A percentile compares a stretch with the other conserved stretches of the same genome.
These are phyloP conservation scores for Drosophila teissieri DNA, from an alignment of 1,140 invertebrate species.

Conservation along the genomic window DNA sequence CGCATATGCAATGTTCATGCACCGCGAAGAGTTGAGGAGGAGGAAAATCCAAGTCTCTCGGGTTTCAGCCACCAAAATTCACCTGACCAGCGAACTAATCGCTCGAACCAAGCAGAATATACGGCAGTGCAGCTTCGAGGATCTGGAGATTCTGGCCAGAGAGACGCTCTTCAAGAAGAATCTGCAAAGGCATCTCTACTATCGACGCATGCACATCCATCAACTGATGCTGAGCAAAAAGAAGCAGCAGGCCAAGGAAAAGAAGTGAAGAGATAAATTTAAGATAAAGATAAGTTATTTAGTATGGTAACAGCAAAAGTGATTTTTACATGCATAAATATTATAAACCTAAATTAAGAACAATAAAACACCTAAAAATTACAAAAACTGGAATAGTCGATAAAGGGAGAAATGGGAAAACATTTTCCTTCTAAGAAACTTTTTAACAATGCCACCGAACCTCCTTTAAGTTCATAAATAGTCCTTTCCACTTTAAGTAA, in stretches of 20 bases:
- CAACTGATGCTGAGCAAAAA: slow-evolving; percentile 42
- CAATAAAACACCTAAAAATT: neutral
- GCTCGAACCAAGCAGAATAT: slow-evolving; percentile 65
- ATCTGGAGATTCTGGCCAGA: slow-evolving; percentile 65
- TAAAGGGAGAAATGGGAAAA: too few species aligned
- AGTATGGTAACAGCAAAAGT: slow-evolving; percentile 35
- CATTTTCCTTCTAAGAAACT: too few species aligned
- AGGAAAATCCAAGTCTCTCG: slow-evolving; percentile 35
- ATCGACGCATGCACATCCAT: slow-evolving; percentile 57
- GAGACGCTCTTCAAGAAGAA: slow-evolving; percentile 68
- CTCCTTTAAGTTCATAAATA: neutral
- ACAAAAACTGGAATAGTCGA: too few species aligned
- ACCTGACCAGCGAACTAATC: slow-evolving; percentile 64
- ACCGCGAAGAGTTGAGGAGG: slow-evolving; percentile 66
- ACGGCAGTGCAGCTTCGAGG: slow-evolving; percentile 54
- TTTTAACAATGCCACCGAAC: too few species aligned
- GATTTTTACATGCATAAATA: slow-evolving; percentile 11
- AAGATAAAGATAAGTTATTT: neutral
- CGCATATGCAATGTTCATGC: slow-evolving; percentile 62
- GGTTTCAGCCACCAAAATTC: slow-evolving; percentile 60
- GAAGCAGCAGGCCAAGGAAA: slow-evolving; percentile 13
- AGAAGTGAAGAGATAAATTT: neutral
- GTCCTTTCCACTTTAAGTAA: neutral
- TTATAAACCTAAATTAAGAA: neutral
- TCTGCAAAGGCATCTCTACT: slow-evolving; percentile 57